phyloP scores from a whole-genome alignment of 1,140 invertebrate species.

The Saxidomus purpurata region DNA sequence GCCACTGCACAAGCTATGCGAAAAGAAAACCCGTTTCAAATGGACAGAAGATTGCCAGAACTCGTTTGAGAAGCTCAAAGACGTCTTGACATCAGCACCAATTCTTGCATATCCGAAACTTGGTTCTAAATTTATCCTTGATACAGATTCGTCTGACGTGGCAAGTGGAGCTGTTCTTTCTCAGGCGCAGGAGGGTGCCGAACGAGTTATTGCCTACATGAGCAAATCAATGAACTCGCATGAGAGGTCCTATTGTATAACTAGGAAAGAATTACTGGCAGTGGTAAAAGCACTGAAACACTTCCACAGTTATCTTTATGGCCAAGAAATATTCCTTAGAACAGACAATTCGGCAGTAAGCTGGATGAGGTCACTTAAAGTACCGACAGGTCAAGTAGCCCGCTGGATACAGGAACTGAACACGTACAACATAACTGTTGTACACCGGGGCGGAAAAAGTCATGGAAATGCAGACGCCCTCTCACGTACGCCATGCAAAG shows the following conservation, averaged over 20 bases:
- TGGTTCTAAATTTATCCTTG: constrained; percentile 79
- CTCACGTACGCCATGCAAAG: constrained; percentile 27
- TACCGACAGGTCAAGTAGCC: constrained; percentile 65
- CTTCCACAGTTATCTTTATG: constrained; percentile 67
- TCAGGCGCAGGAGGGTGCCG: constrained; percentile 66
- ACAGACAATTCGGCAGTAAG: constrained; percentile 70
- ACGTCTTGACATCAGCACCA: background rate
- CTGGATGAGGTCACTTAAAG: constrained; percentile 58
- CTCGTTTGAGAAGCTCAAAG: background rate
- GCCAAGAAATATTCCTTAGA: constrained; percentile 61
- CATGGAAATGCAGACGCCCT: constrained; percentile 78
- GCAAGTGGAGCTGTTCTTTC: constrained; percentile 80
- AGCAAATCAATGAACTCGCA: constrained; percentile 49
- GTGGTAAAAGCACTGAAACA: constrained; percentile 50
- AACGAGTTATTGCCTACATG: constrained; percentile 62
- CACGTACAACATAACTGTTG: constrained; percentile 74
- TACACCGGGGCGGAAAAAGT: constrained; percentile 69
- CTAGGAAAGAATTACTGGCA: constrained; percentile 69
- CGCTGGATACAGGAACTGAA: constrained; percentile 76
- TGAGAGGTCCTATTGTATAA: constrained; percentile 69
- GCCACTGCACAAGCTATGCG: constrained; percentile 73
- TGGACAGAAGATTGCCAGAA: background rate
- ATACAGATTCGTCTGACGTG: constrained; percentile 86
- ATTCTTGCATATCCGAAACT: background rate
- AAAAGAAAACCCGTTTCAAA: background rate